phyloP scores from a whole-genome alignment of 2,797 vertebrate genomes.

The Kryptolebias ocellatus region DNA sequence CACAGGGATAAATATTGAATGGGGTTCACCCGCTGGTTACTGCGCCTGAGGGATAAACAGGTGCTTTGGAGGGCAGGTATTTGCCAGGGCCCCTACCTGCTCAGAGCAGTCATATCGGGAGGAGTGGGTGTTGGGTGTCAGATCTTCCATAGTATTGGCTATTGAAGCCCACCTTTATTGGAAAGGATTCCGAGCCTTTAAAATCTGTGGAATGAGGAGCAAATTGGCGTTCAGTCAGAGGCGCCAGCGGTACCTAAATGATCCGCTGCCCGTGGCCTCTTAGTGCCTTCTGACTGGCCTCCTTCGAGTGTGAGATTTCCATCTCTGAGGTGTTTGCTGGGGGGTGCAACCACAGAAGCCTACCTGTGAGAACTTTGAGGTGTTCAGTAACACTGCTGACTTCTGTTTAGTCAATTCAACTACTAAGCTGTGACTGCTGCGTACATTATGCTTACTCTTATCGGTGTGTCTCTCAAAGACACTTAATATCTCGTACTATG shows the following conservation, averaged over 20 bases:
- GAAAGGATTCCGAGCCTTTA: conserved; percentile 66
- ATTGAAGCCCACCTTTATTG: conserved; percentile 69
- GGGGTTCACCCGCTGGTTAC: conserved; percentile 99
- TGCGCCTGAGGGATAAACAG: conserved; percentile 92
- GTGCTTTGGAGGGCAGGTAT: conserved; percentile 88
- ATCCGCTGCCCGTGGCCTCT: conserved; percentile 64
- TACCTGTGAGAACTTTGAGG: conserved; percentile 73
- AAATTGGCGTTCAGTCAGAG: conserved; percentile 72
- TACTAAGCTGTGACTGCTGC: conserved; percentile 37
- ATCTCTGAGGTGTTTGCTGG: conserved; percentile 83
- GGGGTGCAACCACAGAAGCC: conserved; percentile 58
- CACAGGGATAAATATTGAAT: conserved; percentile 99
- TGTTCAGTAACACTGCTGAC: conserved; percentile 68
- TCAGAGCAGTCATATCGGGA: conserved; percentile 45
- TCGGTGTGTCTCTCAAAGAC: background rate
- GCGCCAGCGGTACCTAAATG: conserved; percentile 65
- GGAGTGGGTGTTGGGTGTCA: conserved; percentile 68
- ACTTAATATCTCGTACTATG: background rate
- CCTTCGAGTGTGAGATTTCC: conserved; percentile 90
- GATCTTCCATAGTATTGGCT: conserved; percentile 71
- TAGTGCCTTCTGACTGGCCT: conserved; percentile 68
- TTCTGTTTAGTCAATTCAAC: conserved; percentile 55
- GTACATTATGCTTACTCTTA: conserved; percentile 23
- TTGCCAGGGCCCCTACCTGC: conserved; percentile 60
- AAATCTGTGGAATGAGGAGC: conserved; percentile 75